Base-by-base conservation (phyloP, 2,113 vertebrate species). In the Amphilophus citrinellus region DNA sequence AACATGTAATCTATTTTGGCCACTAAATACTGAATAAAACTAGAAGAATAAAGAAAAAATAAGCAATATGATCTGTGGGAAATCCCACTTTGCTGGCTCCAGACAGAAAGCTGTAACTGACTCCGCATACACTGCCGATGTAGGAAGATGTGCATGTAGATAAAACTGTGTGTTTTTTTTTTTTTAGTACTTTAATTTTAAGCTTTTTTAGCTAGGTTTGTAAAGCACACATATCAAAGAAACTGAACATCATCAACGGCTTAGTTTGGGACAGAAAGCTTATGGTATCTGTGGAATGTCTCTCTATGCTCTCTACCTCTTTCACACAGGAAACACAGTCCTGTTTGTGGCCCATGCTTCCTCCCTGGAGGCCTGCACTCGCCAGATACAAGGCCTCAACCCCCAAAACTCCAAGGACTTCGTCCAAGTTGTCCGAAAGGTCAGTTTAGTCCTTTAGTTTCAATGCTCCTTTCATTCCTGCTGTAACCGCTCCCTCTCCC, bases 381-480 rank as follows among this genome's bases (percentile, higher is more conserved):
- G 98, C 88, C 98, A 99, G 63, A 97, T 99, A 79, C 98, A 99
- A 76, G 98, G 98, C 75, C 97, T 99, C 44, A 97, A 96, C 0
- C 97, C 98, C 0, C 98, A 99, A 94, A 99, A 98, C 94, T 95
- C 98, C 92, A 99, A 99, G 96, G 98, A 99, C 94, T 99, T 99
- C 61, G 97, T 99, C 15, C 98, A 99, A 95, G 98, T 99, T 94
- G 98, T 99, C 88, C 94, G 98, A 86, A 99, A 99, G 98, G 98
- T 99, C 91, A 95, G 79, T 75, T 44, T 32, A 53, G 53, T 77
- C 8, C 76, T 87, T 83, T 5, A 6, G 17, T 59, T 39, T 53
- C 20, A 35, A 53, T 0, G 6, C 13, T 62, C 15, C 30, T 59
- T 84, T 61, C 27, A 80, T 83, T 73, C 76, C 37, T 39, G 9